These are phyloP conservation scores for Buceros bicornis DNA, from an alignment of 2,797 vertebrate species.

Conservation along the genomic window DNA sequence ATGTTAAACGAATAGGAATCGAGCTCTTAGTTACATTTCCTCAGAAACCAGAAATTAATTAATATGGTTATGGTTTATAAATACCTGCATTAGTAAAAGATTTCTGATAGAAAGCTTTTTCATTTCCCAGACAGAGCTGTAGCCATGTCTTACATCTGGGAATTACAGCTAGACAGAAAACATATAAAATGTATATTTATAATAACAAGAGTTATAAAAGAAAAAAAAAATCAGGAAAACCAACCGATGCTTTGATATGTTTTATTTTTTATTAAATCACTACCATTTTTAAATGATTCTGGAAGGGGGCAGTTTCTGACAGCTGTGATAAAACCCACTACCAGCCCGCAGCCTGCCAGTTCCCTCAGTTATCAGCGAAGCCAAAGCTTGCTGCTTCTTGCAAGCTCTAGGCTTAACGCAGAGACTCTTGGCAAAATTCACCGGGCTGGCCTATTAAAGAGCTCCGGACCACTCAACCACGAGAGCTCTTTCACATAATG, in stretches of 20 bases:
- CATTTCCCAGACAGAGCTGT: not conserved
- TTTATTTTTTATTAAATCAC: not conserved
- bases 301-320: not conserved
- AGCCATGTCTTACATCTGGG: not conserved
- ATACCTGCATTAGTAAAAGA: not conserved
- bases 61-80: slow-evolving; percentile 7
- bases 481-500: not conserved
- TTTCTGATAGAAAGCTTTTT: slow-evolving; percentile 47
- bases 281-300: not conserved
- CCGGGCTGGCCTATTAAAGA: not conserved
- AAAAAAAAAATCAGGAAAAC: not conserved
- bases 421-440: not conserved
- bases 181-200: not conserved
- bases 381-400: not conserved
- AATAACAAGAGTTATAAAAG: not conserved
- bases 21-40: not conserved
- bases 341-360: not conserved
- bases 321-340: not conserved
- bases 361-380: not conserved
- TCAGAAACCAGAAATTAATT: slow-evolving; percentile 47
- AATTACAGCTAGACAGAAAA: not conserved
- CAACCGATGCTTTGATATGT: not conserved
- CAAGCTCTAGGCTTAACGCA: not conserved
- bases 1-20: not conserved
- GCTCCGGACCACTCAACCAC: not conserved